Evolutionary conservation across 2,113 vertebrate species (phyloP).

Genomic region (Neodontobutis hainanensis): DNA sequence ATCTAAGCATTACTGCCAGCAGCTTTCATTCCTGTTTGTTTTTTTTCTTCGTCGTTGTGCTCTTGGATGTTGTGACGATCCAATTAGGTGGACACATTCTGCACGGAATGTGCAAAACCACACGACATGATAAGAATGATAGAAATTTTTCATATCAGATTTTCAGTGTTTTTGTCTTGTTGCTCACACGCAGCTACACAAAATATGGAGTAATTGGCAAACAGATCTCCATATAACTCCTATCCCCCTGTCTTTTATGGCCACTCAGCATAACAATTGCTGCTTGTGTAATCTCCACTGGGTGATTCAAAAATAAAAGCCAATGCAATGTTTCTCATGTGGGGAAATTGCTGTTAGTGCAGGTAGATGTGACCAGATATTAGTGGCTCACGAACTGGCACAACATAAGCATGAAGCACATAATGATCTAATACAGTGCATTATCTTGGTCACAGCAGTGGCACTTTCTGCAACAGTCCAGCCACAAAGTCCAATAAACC

Average conservation of each 20-base stretch:
- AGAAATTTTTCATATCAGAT: slow-evolving; percentile 69
- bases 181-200: slow-evolving; percentile 61
- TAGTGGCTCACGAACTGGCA: slow-evolving; percentile 27
- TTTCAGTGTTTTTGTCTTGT: slow-evolving; percentile 47
- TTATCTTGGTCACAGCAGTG: neutral
- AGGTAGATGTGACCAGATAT: slow-evolving; percentile 23
- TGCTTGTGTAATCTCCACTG: slow-evolving; percentile 56
- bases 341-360: slow-evolving; percentile 29
- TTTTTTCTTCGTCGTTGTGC: slow-evolving; percentile 23
- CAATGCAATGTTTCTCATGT: slow-evolving; percentile 51
- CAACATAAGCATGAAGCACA: slow-evolving; percentile 21
- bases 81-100: slow-evolving; percentile 72
- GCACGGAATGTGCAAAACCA: slow-evolving; percentile 51
- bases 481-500: slow-evolving; percentile 31
- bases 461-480: slow-evolving; percentile 8
- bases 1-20: slow-evolving; percentile 3
- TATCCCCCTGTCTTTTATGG: slow-evolving; percentile 56
- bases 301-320: slow-evolving; percentile 59
- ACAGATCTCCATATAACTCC: slow-evolving; percentile 62
- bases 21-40: neutral
- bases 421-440: slow-evolving; percentile 3
- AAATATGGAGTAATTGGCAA: slow-evolving; percentile 70
- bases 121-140: slow-evolving; percentile 55
- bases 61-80: slow-evolving; percentile 63
- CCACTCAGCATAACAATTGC: slow-evolving; percentile 64